Base-by-base conservation (phyloP, 1,140 invertebrate genomes). In the Lepidurus packardi region DNA sequence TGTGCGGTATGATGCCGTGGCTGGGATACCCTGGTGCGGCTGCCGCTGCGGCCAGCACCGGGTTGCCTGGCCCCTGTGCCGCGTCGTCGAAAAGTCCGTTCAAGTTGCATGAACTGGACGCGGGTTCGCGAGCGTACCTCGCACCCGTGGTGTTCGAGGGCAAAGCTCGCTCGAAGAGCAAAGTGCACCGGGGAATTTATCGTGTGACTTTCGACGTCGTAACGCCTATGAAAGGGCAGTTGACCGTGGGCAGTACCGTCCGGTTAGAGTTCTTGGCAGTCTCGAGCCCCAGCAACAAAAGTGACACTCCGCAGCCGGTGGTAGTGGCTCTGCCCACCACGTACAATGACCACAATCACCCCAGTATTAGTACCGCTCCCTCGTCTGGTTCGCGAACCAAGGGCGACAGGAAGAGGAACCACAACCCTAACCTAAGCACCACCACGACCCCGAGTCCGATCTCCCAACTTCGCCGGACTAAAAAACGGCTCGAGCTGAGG, bases 201-300 rank as follows among this genome's bases (percentile, higher is more conserved):
- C 88, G 88, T 73, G 89, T 89, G 78, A 90, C 90, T 16, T 90
- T 91, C 84, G 89, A 90, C 82, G 89, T 91, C 75, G 87, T 88
- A 80, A 85, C 87, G 44, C 87, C 90, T 76, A 89, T 88, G 82
- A 90, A 90, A 82, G 89, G 88, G 81, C 65, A 78, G 87, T 73
- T 89, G 80, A 86, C 84, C 78, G 84, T 85, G 79, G 85, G 87
- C 82, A 85, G 86, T 82, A 87, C 85, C 82, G 88, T 88, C 47
- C 81, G 87, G 73, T 81, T 88, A 44, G 86, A 87, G 80, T 88
- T 88, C 81, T 84, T 84, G 34, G 86, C 87, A 82, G 86, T 87
- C 82, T 80, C 80, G 34, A 24, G 76, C 74, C 16, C 42, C 24
- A 21, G 25, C 78, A 8, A 74, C 73, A 44, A 45, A n/a, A 44